A percentile compares a stretch with the other conserved stretches of the same genome.
phyloP scores from a whole-genome alignment of 2,113 vertebrate species.

The Mugil cephalus region DNA sequence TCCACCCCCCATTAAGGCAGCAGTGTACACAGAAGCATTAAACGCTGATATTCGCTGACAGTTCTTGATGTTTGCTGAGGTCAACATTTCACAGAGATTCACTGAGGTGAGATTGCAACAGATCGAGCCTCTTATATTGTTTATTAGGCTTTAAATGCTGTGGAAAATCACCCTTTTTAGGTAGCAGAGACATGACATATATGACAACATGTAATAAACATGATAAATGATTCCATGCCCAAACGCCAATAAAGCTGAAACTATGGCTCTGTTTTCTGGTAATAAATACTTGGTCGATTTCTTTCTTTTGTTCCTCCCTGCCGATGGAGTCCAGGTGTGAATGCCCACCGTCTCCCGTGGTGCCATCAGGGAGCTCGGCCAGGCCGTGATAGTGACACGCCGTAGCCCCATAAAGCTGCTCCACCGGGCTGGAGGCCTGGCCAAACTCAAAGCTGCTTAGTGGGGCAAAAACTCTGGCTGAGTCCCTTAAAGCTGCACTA shows the following conservation, averaged over 20 bases:
- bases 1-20: conserved; percentile 9
- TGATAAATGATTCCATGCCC: background rate
- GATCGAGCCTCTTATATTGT: conserved; percentile 17
- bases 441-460: conserved; percentile 78
- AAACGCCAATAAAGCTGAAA: background rate
- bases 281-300: background rate
- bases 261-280: background rate
- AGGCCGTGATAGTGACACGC: conserved; percentile 64
- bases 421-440: conserved; percentile 35
- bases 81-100: conserved; percentile 18
- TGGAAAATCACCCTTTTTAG: background rate
- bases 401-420: conserved; percentile 58
- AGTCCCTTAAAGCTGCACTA: conserved; percentile 79
- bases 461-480: conserved; percentile 59
- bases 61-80: conserved; percentile 44
- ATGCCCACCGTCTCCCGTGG: conserved; percentile 25
- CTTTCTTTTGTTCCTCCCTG: background rate
- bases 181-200: background rate
- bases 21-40: conserved; percentile 23
- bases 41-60: conserved; percentile 40
- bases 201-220: background rate
- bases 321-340: conserved; percentile 10
- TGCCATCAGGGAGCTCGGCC: conserved; percentile 35
- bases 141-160: background rate
- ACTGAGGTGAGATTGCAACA: background rate